Conservation (phyloP, 2,113 vertebrate genomes). For the Ceyx melanurus region DNA sequence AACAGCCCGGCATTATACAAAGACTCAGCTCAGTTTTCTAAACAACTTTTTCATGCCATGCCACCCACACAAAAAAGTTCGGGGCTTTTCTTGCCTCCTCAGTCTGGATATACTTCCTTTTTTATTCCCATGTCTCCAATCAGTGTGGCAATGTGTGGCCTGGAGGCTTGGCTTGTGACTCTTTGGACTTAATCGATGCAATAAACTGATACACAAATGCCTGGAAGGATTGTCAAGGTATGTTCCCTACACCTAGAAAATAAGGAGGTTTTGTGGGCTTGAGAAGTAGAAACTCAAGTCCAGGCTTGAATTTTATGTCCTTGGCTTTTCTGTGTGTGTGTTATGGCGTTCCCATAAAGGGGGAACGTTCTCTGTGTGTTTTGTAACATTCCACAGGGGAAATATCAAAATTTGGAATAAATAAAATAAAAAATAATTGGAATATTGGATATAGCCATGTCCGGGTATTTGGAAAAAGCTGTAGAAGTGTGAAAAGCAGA, state of each 20-base stretch:
- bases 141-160: neutral
- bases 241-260: constrained; percentile 4
- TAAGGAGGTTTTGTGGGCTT: constrained; percentile 22
- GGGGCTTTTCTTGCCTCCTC: constrained; percentile 1
- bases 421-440: no score
- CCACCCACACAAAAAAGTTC: neutral
- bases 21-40: neutral
- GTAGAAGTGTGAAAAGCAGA: fast-evolving
- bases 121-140: neutral
- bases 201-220: neutral
- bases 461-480: neutral
- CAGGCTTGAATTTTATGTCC: neutral
- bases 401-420: neutral
- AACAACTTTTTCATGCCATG: constrained; percentile 1
- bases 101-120: neutral
- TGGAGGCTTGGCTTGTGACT: neutral
- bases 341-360: neutral
- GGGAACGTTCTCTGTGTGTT: neutral
- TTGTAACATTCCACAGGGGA: neutral
- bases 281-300: constrained; percentile 16
- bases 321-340: neutral
- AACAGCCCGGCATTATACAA: neutral
- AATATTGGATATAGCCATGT: neutral
- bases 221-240: constrained; percentile 7
- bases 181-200: neutral